A percentile compares a stretch with the other conserved stretches of the same genome.
Conservation (phyloP, 2,797 vertebrate species). For the Chaetodon trifasciatus region DNA sequence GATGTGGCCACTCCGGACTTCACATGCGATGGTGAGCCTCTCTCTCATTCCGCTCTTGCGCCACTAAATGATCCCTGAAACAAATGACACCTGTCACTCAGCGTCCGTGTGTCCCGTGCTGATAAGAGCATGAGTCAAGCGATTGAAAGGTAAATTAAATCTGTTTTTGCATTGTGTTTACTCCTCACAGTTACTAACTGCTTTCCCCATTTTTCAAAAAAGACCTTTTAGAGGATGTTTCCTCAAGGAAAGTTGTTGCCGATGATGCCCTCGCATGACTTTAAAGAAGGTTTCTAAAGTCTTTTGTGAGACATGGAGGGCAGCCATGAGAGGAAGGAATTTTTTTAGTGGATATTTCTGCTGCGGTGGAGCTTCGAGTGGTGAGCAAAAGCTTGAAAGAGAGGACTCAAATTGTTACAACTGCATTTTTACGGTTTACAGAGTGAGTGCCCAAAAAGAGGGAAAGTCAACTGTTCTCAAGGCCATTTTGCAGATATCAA, state of each 20-base stretch:
- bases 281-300: slow-evolving; percentile 2
- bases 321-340: neutral
- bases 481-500: neutral
- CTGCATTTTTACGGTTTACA: neutral
- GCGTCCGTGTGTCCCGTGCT: slow-evolving; percentile 34
- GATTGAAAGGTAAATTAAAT: slow-evolving; percentile 36
- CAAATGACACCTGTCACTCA: slow-evolving; percentile 40
- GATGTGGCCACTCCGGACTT: slow-evolving; percentile 97
- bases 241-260: neutral
- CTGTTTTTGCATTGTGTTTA: slow-evolving; percentile 30
- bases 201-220: neutral
- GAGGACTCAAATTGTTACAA: neutral
- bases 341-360: neutral
- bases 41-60: neutral
- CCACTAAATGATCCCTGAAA: slow-evolving; percentile 16
- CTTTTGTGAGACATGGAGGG: neutral
- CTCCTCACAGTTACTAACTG: slow-evolving; percentile 1
- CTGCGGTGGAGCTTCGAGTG: neutral
- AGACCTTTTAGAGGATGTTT: neutral
- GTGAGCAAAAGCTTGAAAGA: neutral
- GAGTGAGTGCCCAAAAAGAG: neutral
- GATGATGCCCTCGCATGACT: slow-evolving; percentile 13
- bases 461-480: neutral
- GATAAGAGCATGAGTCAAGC: slow-evolving; percentile 34
- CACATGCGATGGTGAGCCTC: slow-evolving; percentile 93